Conservation (phyloP, 2,113 vertebrate genomes). For the Psammodynastes pulverulentus region DNA sequence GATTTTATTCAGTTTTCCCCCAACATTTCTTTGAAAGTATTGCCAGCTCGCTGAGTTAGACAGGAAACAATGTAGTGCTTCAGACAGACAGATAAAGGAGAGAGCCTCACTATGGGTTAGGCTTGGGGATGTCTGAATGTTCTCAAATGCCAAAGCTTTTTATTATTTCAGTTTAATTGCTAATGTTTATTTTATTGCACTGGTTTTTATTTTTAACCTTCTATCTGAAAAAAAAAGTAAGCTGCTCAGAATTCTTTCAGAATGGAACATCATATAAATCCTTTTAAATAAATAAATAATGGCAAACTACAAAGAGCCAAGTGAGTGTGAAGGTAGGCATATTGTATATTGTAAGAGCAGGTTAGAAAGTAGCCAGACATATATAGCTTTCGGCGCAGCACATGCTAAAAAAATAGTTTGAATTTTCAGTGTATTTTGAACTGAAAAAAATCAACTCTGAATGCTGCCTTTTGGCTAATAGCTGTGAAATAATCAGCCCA, state of each 20-base stretch:
- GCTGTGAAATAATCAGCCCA: neutral
- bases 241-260: neutral
- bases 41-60: constrained; percentile 23
- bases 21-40: constrained; percentile 20
- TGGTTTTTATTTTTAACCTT: neutral
- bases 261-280: neutral
- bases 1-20: constrained; percentile 28
- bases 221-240: neutral
- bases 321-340: constrained; percentile 16
- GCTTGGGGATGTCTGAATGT: neutral
- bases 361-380: neutral
- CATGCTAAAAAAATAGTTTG: neutral
- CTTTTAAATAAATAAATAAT: neutral
- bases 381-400: neutral
- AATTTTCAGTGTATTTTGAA: neutral
- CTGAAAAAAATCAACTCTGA: neutral
- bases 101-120: neutral
- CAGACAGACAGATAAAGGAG: constrained; percentile 13
- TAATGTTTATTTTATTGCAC: neutral
- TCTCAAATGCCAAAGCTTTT: neutral
- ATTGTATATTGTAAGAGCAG: neutral
- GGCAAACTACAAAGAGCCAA: neutral
- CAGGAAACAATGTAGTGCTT: constrained; percentile 2
- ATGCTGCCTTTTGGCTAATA: neutral
- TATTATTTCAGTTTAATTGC: neutral